These are phyloP conservation scores for Charina bottae DNA, from an alignment of 2,113 vertebrate species.

Conservation along the genomic window DNA sequence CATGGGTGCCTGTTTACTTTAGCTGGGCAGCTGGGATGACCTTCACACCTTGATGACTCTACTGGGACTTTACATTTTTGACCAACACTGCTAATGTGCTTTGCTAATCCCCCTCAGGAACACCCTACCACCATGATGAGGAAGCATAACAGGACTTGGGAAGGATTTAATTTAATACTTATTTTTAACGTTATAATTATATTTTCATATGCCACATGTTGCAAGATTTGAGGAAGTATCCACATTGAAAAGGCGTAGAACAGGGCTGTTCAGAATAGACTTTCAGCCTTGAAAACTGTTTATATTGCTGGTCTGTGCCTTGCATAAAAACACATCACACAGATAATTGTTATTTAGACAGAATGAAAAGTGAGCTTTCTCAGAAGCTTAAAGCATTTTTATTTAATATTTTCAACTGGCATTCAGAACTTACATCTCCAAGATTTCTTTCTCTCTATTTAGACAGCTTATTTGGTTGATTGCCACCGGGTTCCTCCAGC, in stretches of 20 bases:
- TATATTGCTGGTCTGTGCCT: conserved; percentile 11
- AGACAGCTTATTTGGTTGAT: conserved; percentile 41
- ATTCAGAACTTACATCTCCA: conserved; percentile 48
- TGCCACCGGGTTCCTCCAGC: conserved; percentile 40
- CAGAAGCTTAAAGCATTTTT: conserved; percentile 48
- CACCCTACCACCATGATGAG: no score
- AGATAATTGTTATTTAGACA: conserved; percentile 35
- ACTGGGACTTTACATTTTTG: no score
- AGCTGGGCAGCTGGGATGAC: no score
- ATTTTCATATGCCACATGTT: neutral
- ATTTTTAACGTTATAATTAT: neutral
- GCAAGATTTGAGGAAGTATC: neutral
- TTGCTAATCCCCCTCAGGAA: no score
- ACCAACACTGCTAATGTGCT: no score
- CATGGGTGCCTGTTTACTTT: no score
- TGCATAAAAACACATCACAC: neutral
- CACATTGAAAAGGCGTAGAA: neutral
- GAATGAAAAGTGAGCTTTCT: conserved; percentile 16
- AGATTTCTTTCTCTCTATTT: conserved; percentile 43
- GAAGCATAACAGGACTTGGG: no score
- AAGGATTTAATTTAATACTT: neutral
- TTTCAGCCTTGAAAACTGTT: neutral
- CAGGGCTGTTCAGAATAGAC: neutral
- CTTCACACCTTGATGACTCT: no score
- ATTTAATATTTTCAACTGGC: conserved; percentile 44